A percentile compares a stretch with the other conserved stretches of the same genome.
These are phyloP conservation scores for Recurvirostra avosetta DNA, from an alignment of 2,113 vertebrate genomes.

Conservation along the genomic window DNA sequence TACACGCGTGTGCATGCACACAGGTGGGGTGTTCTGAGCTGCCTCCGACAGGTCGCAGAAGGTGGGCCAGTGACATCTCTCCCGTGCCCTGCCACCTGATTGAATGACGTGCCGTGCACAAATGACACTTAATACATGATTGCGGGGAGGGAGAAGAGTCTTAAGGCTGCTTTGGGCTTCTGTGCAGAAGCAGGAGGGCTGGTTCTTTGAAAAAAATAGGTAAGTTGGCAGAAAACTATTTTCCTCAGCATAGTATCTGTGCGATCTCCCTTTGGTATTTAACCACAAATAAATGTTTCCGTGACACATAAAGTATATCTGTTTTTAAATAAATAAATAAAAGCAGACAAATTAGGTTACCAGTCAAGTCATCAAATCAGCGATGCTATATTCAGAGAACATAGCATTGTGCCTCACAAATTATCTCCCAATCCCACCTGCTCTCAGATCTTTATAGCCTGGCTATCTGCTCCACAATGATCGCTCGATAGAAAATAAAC, in stretches of 20 bases:
- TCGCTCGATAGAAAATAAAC: constrained; percentile 55
- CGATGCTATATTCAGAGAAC: not conserved
- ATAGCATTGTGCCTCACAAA: constrained; percentile 15
- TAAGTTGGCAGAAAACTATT: not conserved
- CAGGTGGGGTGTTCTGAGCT: not conserved
- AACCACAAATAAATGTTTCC: not conserved
- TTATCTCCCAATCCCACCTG: constrained; percentile 59
- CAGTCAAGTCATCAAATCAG: not conserved
- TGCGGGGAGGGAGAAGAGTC: not conserved
- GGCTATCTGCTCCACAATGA: constrained; percentile 29
- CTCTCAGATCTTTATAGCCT: constrained; percentile 33
- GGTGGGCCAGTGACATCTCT: not conserved
- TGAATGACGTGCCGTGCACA: not conserved
- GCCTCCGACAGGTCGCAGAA: not conserved
- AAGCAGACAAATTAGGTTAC: not conserved
- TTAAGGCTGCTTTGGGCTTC: not conserved
- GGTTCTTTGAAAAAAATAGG: not conserved
- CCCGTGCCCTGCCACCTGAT: not conserved
- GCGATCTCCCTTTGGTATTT: not conserved
- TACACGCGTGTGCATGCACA: accelerated
- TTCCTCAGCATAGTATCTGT: not conserved
- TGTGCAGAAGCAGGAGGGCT: not conserved
- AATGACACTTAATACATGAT: not conserved
- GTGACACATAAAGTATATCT: not conserved
- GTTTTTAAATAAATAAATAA: constrained; percentile 5